Percentiles rank a stretch among this genome's conserved stretches.
These are phyloP conservation scores for Oligia strigilis DNA, from an alignment of 2,888 invertebrate genomes.

Conservation along the genomic window DNA sequence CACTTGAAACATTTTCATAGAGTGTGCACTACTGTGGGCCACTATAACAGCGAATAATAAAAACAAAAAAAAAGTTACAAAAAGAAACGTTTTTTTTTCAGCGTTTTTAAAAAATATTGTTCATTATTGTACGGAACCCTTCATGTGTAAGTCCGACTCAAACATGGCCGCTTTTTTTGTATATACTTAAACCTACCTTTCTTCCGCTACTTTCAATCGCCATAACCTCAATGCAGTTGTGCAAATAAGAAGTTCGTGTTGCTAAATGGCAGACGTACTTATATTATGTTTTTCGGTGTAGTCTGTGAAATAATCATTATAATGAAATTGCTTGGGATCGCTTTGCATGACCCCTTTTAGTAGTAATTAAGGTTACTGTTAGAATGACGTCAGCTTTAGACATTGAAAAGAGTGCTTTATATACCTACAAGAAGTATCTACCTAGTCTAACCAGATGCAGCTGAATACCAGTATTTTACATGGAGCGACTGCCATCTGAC, in stretches of 20 bases:
- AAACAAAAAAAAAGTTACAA: background rate
- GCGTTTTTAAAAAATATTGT: too few relatives aligned
- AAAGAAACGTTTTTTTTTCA: background rate
- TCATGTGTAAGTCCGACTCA: background rate
- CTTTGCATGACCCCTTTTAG: conserved; percentile 1
- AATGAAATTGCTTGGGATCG: conserved; percentile 18
- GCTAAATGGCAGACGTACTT: background rate
- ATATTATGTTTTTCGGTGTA: background rate
- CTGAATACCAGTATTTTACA: too few relatives aligned
- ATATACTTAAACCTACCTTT: background rate
- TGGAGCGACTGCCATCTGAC: too few relatives aligned
- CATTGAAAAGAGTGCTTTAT: background rate
- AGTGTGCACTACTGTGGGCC: background rate
- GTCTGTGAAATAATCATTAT: conserved; percentile 4
- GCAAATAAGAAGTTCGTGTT: conserved; percentile 20
- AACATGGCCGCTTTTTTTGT: background rate
- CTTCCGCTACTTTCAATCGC: conserved; percentile 17
- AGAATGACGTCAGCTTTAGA: background rate
- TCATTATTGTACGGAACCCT: too few relatives aligned
- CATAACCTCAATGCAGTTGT: conserved; percentile 12
- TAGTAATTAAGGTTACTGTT: background rate
- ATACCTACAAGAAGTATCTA: background rate
- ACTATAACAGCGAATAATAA: background rate
- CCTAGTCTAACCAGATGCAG: too few relatives aligned
- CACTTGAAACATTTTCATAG: background rate